Evolutionary conservation across 2,888 invertebrate species (phyloP), one percentile per base, ranked within the genome.

Genomic region (Prosopocoilus inquinatus): DNA sequence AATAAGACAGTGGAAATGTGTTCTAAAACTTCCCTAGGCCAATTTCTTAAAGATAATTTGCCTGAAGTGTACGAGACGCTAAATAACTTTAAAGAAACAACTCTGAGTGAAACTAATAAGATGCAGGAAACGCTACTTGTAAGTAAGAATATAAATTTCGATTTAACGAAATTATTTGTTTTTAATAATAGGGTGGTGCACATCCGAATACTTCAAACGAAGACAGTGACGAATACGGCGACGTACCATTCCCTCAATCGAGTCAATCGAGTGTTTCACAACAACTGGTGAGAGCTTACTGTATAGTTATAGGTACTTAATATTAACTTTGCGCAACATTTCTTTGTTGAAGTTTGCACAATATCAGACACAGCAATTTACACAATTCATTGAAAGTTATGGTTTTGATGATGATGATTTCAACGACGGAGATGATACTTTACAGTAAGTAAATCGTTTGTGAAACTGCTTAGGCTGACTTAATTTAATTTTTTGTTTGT

Each of bases 381-480:
- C 82, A 20, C 81, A 80, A 63, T 83, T 83, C 70, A 81, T 82
- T 61, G 84, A 84, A 65, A 81, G 80, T 61, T 86, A 83, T 70
- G 84, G 83, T 50, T 84, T 82, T 69, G 81, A 81, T 64, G 84
- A 86, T 67, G 83, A 84, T 60, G 83, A 85, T 59, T 85, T 84
- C 66, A 82, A 80, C 60, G 84, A 84, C 64, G 81, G 80, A 8
- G 84, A 86, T 61, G 80, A 80, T 63, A 75, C 77, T 41, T 70
- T 81, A 61, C 79, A 79, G 82, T 82, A 74, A 76, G 79, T 78
- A 66, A 54, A 20, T 53, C 9, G 20, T 41, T 9, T 9, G 12
- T 13, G 8, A 1, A 3, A 9, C n/a, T 35, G 20, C n/a, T 3
- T 7, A 11, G 15, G 12, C 5, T 4, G 5, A 36, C 43, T 44